Percentiles rank a stretch among this genome's conserved stretches.
Conservation (phyloP, 2,113 vertebrate genomes). For the Chrysemys picta region DNA sequence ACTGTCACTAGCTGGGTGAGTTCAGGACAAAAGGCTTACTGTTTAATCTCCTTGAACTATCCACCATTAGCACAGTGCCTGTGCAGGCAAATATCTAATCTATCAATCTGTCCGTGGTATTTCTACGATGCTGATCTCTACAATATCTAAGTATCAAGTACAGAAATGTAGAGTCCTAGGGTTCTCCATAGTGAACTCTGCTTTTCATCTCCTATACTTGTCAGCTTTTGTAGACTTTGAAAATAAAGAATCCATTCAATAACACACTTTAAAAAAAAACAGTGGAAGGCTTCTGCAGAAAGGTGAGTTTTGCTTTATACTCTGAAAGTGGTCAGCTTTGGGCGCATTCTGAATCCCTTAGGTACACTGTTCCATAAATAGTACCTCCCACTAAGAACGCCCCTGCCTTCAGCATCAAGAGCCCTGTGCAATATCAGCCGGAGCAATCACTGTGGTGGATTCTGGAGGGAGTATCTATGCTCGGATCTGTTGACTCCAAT, state of each 20-base stretch:
- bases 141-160: background rate
- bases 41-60: too few relatives aligned
- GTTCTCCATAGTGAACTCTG: background rate
- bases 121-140: background rate
- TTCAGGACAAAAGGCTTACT: too few relatives aligned
- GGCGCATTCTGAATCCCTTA: slow-evolving; percentile 44
- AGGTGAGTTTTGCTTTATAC: slow-evolving; percentile 51
- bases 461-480: slow-evolving; percentile 64
- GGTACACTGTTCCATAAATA: slow-evolving; percentile 45
- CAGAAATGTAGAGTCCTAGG: slow-evolving; percentile 9
- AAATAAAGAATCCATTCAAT: background rate
- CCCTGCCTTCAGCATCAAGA: slow-evolving; percentile 18
- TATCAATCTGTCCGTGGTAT: background rate
- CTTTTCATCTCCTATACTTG: too few relatives aligned
- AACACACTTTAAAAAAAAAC: too few relatives aligned
- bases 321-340: slow-evolving; percentile 59
- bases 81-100: background rate
- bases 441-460: slow-evolving; percentile 65
- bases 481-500: slow-evolving; percentile 26
- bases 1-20: too few relatives aligned
- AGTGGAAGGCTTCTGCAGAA: slow-evolving; percentile 24
- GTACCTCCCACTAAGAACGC: slow-evolving; percentile 53
- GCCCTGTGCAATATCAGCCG: background rate
- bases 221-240: slow-evolving; percentile 34
- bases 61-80: background rate